Percentiles rank a stretch among this genome's conserved stretches.
phyloP scores from a whole-genome alignment of 2,113 vertebrate species.

The Gnathochromis pfefferi region DNA sequence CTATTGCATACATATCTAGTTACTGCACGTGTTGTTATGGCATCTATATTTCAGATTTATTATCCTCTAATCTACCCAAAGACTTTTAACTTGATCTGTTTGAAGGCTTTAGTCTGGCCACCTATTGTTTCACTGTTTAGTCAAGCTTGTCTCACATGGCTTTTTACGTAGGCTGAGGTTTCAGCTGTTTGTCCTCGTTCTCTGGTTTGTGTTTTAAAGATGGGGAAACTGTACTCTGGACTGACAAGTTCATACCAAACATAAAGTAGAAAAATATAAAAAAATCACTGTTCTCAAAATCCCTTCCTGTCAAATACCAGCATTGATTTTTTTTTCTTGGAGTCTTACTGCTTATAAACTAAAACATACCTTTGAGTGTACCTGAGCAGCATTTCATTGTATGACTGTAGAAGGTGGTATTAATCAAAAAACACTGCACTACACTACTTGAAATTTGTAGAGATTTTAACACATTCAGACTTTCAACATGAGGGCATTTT shows the following conservation, averaged over 20 bases:
- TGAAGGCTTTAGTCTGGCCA: constrained; percentile 15
- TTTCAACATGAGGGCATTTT: not conserved
- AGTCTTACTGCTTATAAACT: not conserved
- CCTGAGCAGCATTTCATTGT: not conserved
- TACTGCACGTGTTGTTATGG: constrained; percentile 2
- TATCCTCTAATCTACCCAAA: not conserved
- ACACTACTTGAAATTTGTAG: not conserved
- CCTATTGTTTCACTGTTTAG: constrained; percentile 49
- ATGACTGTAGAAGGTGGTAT: not conserved
- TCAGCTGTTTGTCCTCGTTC: constrained; percentile 40
- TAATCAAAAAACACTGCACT: not conserved
- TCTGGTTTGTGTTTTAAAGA: constrained; percentile 25
- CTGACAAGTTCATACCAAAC: not conserved
- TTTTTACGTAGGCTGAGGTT: constrained; percentile 15
- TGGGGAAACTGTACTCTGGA: not conserved
- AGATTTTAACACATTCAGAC: not conserved
- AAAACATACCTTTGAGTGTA: not conserved
- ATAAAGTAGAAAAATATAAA: not conserved
- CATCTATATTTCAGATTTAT: constrained; percentile 22
- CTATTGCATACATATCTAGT: constrained; percentile 12
- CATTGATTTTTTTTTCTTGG: not conserved
- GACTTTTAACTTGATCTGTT: constrained; percentile 50
- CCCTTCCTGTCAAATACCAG: not conserved
- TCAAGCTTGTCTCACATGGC: constrained; percentile 8
- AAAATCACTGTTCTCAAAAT: not conserved